Base-by-base conservation (phyloP, 2,113 vertebrate species). In the Petrocephalus microphthalmus region DNA sequence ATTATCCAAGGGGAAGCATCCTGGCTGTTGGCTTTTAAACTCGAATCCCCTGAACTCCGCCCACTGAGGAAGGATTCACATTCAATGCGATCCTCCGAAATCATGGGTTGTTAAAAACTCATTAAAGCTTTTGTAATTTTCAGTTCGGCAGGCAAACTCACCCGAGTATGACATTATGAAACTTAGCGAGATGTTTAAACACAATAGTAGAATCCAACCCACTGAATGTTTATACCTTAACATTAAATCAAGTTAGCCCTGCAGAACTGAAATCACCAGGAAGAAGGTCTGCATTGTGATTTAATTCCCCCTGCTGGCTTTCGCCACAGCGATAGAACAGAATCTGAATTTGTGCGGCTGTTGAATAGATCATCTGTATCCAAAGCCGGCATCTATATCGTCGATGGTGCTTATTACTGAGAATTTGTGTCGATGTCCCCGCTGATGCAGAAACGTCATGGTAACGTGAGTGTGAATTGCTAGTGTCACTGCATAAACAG, bases 111-210 rank as follows among this genome's bases (percentile, higher is more conserved):
- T 22, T 22, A 54, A 33, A 29, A 52, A 29, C 51, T 94, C 94
- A 92, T 90, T 90, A 60, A 91, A 92, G 91, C 91, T 83, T 22
- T 94, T 92, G 92, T 90, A 25, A 90, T 89, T 86, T 89, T 89
- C 81, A 87, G 47, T 87, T 90, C 87, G 5, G 90, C 91, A 90
- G 89, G 91, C 92, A 88, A 91, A 92, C 92, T 93, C 92, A 37
- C 94, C 92, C n/a, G 81, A 87, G 89, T 90, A 88, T 91, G 93
- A 93, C 92, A 92, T 91, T 92, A 93, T 92, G 93, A 92, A 93
- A 93, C 92, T 93, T 92, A 90, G 92, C 92, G 94, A 94, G 95
- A 94, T 93, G 93, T 94, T 94, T 88, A 81, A 81, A 90, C 86
- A 89, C 90, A 49, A 83, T 92, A 92, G 92, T 92, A 92, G 91